Conservation (phyloP, 2,113 vertebrate genomes). For the Scolopax mira region DNA sequence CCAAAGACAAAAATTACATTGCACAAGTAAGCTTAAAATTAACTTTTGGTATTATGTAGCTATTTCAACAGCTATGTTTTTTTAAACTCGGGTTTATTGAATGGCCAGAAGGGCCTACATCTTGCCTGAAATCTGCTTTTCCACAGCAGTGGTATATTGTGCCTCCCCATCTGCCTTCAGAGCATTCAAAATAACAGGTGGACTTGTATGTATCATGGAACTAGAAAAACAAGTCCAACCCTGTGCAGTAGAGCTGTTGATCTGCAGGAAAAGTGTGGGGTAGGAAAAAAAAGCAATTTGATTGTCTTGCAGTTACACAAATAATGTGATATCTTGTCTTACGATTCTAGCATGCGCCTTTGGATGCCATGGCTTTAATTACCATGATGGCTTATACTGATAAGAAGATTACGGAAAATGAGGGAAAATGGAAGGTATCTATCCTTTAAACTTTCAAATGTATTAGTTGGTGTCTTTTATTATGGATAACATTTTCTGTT, state of each 20-base stretch:
- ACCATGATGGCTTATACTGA: constrained; percentile 79
- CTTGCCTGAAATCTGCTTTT: background rate
- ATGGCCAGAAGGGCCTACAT: background rate
- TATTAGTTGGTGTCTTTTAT: background rate
- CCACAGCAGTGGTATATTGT: background rate
- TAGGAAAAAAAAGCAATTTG: background rate
- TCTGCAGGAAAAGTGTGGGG: background rate
- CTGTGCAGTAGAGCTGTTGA: background rate
- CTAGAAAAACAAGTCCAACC: background rate
- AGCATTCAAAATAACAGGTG: background rate
- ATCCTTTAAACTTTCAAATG: background rate
- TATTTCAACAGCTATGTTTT: background rate
- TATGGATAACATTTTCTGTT: background rate
- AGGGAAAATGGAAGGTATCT: constrained; percentile 92
- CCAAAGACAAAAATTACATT: background rate
- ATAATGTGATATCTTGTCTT: background rate
- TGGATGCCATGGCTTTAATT: constrained; percentile 91
- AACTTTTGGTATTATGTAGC: background rate
- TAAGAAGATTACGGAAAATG: constrained; percentile 78
- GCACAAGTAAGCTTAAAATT: background rate
- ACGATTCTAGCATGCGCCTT: constrained; percentile 87
- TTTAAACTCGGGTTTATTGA: background rate
- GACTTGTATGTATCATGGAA: background rate
- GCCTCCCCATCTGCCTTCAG: background rate
- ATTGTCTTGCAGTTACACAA: background rate